Percentiles rank a stretch among this genome's conserved stretches.
Evolutionary conservation across 2,113 vertebrate genomes (phyloP).

Genomic region (Isurus oxyrinchus): DNA sequence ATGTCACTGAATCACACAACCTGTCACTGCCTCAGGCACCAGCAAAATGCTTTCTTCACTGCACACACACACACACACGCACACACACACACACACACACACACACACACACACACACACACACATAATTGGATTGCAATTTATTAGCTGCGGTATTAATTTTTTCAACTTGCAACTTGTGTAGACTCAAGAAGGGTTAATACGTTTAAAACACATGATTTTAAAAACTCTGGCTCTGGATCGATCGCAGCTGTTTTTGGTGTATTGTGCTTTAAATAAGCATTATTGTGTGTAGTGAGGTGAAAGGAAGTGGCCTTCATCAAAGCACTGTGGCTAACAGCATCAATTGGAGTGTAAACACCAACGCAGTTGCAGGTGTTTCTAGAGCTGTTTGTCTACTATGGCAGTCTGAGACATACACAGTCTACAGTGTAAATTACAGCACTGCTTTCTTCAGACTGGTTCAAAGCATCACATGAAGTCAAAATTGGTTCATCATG

Average conservation of each 20-base stretch:
- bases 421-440: neutral
- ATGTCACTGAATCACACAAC: slow-evolving; percentile 21
- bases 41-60: neutral
- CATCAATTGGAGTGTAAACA: slow-evolving; percentile 60
- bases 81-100: neutral
- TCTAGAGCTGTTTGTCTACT: slow-evolving; percentile 40
- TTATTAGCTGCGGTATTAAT: neutral
- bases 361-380: slow-evolving; percentile 62
- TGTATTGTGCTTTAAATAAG: slow-evolving; percentile 35
- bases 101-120: neutral
- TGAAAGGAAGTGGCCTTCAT: slow-evolving; percentile 71
- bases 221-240: slow-evolving; percentile 34
- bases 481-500: neutral
- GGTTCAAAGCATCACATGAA: neutral
- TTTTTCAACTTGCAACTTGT: neutral
- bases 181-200: slow-evolving; percentile 16
- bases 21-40: slow-evolving; percentile 12
- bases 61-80: neutral
- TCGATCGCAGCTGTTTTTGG: neutral
- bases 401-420: slow-evolving; percentile 34
- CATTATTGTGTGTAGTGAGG: slow-evolving; percentile 42
- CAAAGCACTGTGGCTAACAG: slow-evolving; percentile 61
- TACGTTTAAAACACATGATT: slow-evolving; percentile 37
- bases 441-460: neutral
- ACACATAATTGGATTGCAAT: neutral